Percentiles rank a stretch among this genome's conserved stretches.
Evolutionary conservation across 2,888 invertebrate species (phyloP).

Genomic region (Cosmopolites sordidus): DNA sequence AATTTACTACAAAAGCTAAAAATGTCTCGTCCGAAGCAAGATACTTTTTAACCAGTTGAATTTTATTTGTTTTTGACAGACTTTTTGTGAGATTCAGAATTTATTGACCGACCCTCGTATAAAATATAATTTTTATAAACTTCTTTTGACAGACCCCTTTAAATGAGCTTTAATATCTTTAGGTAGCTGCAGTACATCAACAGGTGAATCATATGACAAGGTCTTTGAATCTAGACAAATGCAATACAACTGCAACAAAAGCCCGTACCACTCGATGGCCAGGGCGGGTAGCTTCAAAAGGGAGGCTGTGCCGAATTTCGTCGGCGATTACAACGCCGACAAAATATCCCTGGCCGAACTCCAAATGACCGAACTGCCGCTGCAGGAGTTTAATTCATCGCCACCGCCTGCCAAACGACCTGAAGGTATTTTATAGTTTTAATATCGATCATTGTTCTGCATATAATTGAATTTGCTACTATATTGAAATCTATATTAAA

Average conservation of each 20-base stretch:
- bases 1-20: no score
- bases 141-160: no score
- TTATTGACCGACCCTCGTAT: no score
- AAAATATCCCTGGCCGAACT: conserved; percentile 59
- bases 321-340: conserved; percentile 60
- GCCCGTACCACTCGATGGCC: conserved; percentile 51
- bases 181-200: conserved; percentile 63
- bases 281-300: conserved; percentile 54
- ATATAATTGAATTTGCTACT: no score
- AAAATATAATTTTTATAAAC: no score
- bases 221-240: conserved; percentile 34
- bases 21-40: no score
- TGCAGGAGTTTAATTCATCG: conserved; percentile 60
- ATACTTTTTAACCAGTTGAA: no score
- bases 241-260: conserved; percentile 41
- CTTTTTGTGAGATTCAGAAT: no score
- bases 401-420: conserved; percentile 55
- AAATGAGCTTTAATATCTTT: no score
- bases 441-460: no score
- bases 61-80: no score
- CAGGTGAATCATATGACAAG: conserved; percentile 58
- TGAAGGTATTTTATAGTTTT: conserved; percentile 40
- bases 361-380: conserved; percentile 60
- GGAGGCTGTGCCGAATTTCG: conserved; percentile 54
- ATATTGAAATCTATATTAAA: no score